Conservation (phyloP, 2,113 vertebrate genomes). For the Spheniscus mendiculus region DNA sequence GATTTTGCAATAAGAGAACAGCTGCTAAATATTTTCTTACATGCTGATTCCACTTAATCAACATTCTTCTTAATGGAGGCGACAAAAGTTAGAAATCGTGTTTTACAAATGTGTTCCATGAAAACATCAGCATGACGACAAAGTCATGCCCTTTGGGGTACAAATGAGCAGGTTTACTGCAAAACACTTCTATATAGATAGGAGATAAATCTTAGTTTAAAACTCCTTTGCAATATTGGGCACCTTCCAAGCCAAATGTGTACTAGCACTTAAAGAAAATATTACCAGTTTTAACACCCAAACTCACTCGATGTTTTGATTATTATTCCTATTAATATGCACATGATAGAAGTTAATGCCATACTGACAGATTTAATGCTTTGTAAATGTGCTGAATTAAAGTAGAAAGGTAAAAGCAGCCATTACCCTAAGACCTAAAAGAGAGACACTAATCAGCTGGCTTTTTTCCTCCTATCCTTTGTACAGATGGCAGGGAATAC, state of each 20-base stretch:
- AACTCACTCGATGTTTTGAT: conserved; percentile 50
- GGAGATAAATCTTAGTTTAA: conserved; percentile 30
- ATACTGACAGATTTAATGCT: conserved; percentile 68
- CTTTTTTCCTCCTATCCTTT: conserved; percentile 18
- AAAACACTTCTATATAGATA: not conserved
- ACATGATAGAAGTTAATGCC: conserved; percentile 64
- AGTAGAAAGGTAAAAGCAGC: conserved; percentile 68
- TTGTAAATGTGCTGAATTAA: conserved; percentile 72
- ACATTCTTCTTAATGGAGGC: conserved; percentile 29
- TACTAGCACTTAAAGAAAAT: conserved; percentile 67
- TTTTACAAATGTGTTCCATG: conserved; percentile 1
- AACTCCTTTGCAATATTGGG: not conserved
- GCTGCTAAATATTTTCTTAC: conserved; percentile 64
- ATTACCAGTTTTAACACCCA: conserved; percentile 63
- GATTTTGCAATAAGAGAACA: conserved; percentile 33
- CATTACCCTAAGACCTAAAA: conserved; percentile 57
- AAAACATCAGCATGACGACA: conserved; percentile 30
- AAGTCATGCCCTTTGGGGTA: conserved; percentile 30
- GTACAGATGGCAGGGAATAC: conserved; percentile 7
- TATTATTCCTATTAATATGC: conserved; percentile 71
- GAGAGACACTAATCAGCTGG: conserved; percentile 42
- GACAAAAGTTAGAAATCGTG: conserved; percentile 11
- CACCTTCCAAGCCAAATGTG: conserved; percentile 34
- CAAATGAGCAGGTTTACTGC: conserved; percentile 21
- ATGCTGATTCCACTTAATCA: conserved; percentile 35